These are phyloP conservation scores for Drosophila bocki DNA, from an alignment of 1,140 invertebrate genomes.

Conservation along the genomic window DNA sequence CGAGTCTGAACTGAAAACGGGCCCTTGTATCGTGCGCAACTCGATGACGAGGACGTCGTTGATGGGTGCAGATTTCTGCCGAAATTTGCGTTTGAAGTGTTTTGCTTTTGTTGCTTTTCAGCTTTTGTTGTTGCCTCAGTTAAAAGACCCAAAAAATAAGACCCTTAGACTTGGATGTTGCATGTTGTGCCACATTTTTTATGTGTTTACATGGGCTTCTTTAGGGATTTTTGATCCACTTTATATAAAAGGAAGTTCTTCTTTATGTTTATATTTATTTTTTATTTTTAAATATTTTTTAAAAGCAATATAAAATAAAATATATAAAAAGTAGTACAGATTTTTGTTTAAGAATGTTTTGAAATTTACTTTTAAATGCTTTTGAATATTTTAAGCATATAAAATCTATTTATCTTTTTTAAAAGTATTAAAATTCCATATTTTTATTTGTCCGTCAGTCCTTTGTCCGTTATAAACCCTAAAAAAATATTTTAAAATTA, in stretches of 20 bases:
- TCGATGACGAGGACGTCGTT: constrained; percentile 72
- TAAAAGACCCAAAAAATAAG: not conserved
- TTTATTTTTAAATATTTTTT: not conserved
- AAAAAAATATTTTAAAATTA: not conserved
- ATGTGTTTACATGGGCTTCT: not conserved
- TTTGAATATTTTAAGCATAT: not conserved
- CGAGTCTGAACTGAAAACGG: constrained; percentile 19
- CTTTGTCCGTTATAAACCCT: not conserved
- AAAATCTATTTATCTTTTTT: constrained; percentile 37
- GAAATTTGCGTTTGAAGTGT: constrained; percentile 82
- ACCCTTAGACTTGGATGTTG: constrained; percentile 16
- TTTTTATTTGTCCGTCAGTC: not conserved
- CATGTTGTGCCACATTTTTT: constrained; percentile 23
- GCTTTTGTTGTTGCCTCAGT: constrained; percentile 22
- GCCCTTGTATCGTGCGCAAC: constrained; percentile 58
- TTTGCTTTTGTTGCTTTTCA: constrained; percentile 51
- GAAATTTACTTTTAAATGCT: too few relatives aligned
- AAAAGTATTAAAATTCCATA: constrained; percentile 1
- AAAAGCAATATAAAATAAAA: not conserved
- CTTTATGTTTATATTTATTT: constrained; percentile 18
- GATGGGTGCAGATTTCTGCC: constrained; percentile 84
- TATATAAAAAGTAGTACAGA: not conserved
- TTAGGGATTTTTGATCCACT: constrained; percentile 19
- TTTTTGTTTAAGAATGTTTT: not conserved
- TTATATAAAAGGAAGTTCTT: not conserved